A percentile compares a stretch with the other conserved stretches of the same genome.
phyloP scores from a whole-genome alignment of 2,888 invertebrate species.

The Podabrus alpinus region DNA sequence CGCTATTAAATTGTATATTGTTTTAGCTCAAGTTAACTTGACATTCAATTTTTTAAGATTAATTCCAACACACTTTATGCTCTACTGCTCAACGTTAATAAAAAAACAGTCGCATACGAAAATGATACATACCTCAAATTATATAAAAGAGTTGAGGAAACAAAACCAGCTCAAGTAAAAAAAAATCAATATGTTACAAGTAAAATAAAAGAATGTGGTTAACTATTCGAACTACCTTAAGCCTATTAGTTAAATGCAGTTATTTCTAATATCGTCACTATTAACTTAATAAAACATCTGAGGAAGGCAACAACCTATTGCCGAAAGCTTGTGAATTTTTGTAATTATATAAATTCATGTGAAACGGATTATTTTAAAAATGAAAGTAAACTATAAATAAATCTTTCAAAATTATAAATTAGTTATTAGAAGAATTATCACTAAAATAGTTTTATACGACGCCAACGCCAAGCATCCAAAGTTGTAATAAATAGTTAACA shows the following conservation, averaged over 20 bases:
- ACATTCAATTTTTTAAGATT: neutral
- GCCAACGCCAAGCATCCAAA: neutral
- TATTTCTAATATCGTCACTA: neutral
- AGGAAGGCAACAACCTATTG: neutral
- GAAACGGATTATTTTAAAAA: neutral
- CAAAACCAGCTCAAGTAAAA: neutral
- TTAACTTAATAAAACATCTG: neutral
- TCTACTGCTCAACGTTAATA: neutral
- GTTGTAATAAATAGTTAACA: constrained; percentile 4
- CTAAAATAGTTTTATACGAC: constrained; percentile 16
- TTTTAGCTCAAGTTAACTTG: neutral
- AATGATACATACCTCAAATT: neutral
- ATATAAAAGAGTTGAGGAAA: neutral
- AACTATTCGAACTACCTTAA: neutral
- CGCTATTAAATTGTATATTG: neutral
- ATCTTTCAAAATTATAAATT: neutral
- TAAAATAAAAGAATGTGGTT: neutral
- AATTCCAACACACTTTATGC: neutral
- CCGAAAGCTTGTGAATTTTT: neutral
- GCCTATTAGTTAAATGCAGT: neutral
- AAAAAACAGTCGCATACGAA: neutral
- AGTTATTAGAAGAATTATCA: neutral
- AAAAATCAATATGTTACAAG: neutral
- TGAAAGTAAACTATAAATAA: neutral
- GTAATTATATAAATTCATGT: neutral